Evolutionary conservation across 2,797 vertebrate genomes (phyloP), one percentile per base, ranked within the genome.

Genomic region (Clarias pachynema): DNA sequence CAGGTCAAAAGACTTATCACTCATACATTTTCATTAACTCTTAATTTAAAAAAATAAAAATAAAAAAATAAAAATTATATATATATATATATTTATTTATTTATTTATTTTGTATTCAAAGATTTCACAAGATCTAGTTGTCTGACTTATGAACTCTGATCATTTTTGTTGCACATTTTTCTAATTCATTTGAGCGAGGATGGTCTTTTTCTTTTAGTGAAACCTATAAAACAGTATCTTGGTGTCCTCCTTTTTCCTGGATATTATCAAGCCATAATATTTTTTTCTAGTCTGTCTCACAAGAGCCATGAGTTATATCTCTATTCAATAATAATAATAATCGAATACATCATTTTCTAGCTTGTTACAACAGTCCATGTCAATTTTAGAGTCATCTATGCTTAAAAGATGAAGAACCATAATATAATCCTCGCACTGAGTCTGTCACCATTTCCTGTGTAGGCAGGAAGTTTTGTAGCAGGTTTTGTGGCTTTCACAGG

Each of bases 361-460:
- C 29, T 75, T 79, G 20, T 57, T 77, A 31, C 59, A 77, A 24
- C 18, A 79, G 9, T 26, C 20, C 22, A 1, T 56, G 16, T 1
- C 20, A 9, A 9, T 75, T 73, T 75, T 31, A 29, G 57, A 26
- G 59, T 18, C 57, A 74, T 49, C 22, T 62, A 31, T 20, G 15
- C 59, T 14, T 74, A 34, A 83, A 83, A 86, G 31, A 79, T 63
- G 26, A 83, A 62, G 56, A 40, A 37, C 14, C 2, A 44, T 74
- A 26, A 68, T 66, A 83, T 9, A 79, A 65, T 88, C 81, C 86
- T 89, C 16, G 60, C 77, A 89, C 73, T 86, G 3, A 82, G 81
- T 40, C 74, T 87, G 86, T 89, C 84, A 89, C 88, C 86, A 90
- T 89, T 91, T 94, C 93, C 90, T 92, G 88, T 88, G 63, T 59